Base-by-base conservation (phyloP, 2,888 invertebrate genomes). In the Amiota communis region DNA sequence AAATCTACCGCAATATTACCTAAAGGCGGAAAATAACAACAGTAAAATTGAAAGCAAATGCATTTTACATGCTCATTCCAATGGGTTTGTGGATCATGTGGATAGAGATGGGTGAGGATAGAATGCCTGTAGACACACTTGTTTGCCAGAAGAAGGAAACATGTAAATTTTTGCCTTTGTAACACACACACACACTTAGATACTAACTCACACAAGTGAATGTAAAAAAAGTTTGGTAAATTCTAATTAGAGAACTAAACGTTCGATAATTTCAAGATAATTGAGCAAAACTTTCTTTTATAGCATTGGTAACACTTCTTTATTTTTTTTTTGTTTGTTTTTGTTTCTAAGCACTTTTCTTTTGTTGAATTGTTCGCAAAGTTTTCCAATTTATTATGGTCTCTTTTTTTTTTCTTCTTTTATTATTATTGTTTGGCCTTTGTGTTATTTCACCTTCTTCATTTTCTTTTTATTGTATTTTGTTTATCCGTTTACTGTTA, bases 281-380 rank as follows among this genome's bases (percentile, higher is more conserved):
- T 65, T 65, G 65, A 65, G 65, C 65, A 65, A 65, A 59, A 65
- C 48, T 65, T 65, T 65, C 65, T 65, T 36, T 20, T 2, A 65
- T 17, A 49, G 48, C 15, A 46, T n/a, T 3, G 10, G 23, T 20
- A 17, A 64, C n/a, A 65, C 36, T 36, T 36, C 36, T 36, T 2
- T 36, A 0, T 36, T 36, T 36, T 4, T 36, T 36, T 36, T 2
- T 36, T 36, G 3, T 23, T 57, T 8, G 15, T 57, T 59, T 59
- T 53, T n/a, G 2, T 3, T 53, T 53, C n/a, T 36, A 23, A 23
- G 23, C 63, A 46, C 46, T 63, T 63, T 59, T 36, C 63, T 63
- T 36, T 46, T 48, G 65, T 65, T 65, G 1, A 49, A n/a, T 48
- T 65, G 48, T 10, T 36, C 6, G 9, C 59, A 59, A 59, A 15